phyloP scores from a whole-genome alignment of 2,888 invertebrate species.

The Diadromus collaris region DNA sequence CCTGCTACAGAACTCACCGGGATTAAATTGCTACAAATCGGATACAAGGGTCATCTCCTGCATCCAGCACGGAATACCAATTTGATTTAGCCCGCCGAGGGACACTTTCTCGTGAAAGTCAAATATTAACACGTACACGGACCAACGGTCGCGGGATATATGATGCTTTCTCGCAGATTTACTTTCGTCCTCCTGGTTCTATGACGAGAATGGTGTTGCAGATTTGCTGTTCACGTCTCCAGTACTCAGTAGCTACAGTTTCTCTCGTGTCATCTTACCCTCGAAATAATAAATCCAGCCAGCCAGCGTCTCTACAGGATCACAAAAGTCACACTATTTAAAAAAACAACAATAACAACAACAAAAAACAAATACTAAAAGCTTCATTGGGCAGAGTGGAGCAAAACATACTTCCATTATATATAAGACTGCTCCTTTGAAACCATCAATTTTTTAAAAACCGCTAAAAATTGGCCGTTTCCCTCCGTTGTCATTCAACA shows the following conservation, averaged over 20 bases:
- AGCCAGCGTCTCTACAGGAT: background rate
- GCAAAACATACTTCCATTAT: background rate
- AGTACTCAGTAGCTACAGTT: background rate
- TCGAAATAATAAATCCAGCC: background rate
- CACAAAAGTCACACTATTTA: background rate
- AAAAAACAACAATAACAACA: no score
- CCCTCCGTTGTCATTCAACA: no score
- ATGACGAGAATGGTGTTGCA: conserved; percentile 9
- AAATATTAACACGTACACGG: conserved; percentile 56
- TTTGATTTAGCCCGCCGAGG: conserved; percentile 70
- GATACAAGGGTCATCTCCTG: conserved; percentile 70
- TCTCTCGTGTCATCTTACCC: background rate
- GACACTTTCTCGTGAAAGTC: conserved; percentile 67
- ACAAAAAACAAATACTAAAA: background rate
- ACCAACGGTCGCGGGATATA: conserved; percentile 35
- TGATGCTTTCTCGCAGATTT: conserved; percentile 28
- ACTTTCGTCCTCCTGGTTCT: conserved; percentile 4
- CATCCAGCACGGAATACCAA: conserved; percentile 73
- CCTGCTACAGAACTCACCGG: conserved; percentile 62
- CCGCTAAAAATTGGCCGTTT: background rate
- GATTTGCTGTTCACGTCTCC: conserved; percentile 3
- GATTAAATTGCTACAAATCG: conserved; percentile 76
- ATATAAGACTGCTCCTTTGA: background rate
- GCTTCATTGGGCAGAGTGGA: background rate
- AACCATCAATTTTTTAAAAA: background rate